These are phyloP conservation scores for Engystomops pustulosus DNA, from an alignment of 2,113 vertebrate genomes.

Conservation along the genomic window DNA sequence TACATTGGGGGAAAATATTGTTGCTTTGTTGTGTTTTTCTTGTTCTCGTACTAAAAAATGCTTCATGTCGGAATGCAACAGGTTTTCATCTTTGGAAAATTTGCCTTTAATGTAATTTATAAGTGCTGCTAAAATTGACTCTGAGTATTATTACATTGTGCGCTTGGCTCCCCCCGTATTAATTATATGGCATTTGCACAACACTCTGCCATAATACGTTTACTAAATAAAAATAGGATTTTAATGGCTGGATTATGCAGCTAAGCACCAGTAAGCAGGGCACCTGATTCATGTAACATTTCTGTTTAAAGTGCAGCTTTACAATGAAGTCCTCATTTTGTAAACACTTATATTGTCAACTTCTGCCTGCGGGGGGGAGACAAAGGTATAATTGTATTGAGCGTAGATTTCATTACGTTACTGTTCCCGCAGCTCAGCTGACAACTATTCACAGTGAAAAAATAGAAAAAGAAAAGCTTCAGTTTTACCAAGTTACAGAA, in stretches of 20 bases:
- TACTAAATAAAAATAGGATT: conserved; percentile 39
- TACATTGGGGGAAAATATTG: background rate
- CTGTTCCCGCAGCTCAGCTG: conserved; percentile 59
- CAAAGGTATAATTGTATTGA: conserved; percentile 53
- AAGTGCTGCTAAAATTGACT: conserved; percentile 26
- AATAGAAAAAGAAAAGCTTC: conserved; percentile 55
- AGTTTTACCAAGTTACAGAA: conserved; percentile 36
- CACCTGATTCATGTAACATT: conserved; percentile 40
- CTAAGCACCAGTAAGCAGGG: conserved; percentile 52
- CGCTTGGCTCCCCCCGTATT: conserved; percentile 19
- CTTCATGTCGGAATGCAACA: background rate
- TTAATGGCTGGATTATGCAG: conserved; percentile 60
- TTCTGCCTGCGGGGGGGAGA: conserved; percentile 60
- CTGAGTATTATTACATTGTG: conserved; percentile 2
- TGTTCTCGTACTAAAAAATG: background rate
- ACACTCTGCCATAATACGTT: conserved; percentile 50
- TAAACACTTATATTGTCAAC: conserved; percentile 56
- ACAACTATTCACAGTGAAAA: conserved; percentile 63
- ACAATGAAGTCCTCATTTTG: conserved; percentile 62
- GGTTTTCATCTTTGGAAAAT: background rate
- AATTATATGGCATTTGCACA: conserved; percentile 55
- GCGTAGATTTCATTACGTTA: conserved; percentile 61
- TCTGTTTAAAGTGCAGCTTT: conserved; percentile 59
- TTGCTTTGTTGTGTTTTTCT: background rate
- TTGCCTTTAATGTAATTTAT: conserved; percentile 15